phyloP scores from a whole-genome alignment of 92 coral and sea anemone species.

The Montipora capitata region DNA sequence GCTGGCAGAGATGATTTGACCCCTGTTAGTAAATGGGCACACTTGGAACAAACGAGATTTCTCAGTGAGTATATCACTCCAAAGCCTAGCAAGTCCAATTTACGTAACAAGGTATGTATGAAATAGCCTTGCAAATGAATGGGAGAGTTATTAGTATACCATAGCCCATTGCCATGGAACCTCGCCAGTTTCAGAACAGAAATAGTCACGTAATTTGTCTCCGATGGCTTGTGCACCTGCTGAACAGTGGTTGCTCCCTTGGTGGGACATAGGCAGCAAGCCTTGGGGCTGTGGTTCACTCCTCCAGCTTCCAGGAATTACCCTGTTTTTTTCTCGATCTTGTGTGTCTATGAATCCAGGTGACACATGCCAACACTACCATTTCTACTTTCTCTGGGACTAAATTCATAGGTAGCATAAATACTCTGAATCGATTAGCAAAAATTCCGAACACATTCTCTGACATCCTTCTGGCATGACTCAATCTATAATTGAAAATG shows the following conservation, averaged over 20 bases:
- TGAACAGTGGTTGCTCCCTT: background rate
- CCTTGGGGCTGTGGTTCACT: background rate
- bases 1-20: no score
- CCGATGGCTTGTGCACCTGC: background rate
- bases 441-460: slow-evolving; percentile 8
- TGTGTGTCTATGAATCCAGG: background rate
- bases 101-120: no score
- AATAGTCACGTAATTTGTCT: background rate
- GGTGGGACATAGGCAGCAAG: background rate
- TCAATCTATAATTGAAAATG: background rate
- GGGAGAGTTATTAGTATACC: background rate
- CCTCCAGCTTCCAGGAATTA: background rate
- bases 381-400: slow-evolving; percentile 22
- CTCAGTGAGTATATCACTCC: no score
- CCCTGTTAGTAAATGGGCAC: no score
- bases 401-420: background rate
- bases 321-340: background rate
- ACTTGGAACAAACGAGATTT: no score
- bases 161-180: background rate
- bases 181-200: background rate
- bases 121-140: background rate
- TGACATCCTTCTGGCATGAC: background rate
- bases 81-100: no score
- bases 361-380: slow-evolving; percentile 1
- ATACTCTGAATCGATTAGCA: slow-evolving; percentile 14